These are phyloP conservation scores for Numenius arquata DNA, from an alignment of 2,113 vertebrate genomes.

Conservation along the genomic window DNA sequence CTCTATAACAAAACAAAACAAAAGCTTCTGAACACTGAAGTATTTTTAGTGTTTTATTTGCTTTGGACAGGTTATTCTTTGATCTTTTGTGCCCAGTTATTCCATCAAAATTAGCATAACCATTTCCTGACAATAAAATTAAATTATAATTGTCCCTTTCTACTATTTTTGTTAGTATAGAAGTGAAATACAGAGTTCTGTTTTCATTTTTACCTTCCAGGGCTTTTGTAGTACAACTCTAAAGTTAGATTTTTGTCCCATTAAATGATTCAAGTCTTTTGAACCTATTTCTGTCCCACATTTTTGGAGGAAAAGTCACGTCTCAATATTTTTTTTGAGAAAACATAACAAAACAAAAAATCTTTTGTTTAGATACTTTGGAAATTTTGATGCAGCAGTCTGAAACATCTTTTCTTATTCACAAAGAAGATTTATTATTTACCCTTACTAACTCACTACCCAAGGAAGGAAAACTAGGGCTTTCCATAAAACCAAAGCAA, in stretches of 20 bases:
- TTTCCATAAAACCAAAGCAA: not conserved
- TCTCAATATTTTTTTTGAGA: not conserved
- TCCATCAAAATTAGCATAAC: constrained; percentile 21
- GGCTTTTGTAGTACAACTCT: not conserved
- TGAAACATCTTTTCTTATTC: not conserved
- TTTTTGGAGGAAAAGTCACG: not conserved
- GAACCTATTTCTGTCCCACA: not conserved
- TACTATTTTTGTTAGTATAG: not conserved
- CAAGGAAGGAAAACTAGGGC: not conserved
- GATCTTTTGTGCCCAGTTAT: not conserved
- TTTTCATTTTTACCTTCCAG: not conserved
- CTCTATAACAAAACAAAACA: not conserved
- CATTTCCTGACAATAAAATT: not conserved
- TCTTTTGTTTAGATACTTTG: not conserved
- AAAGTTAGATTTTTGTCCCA: not conserved
- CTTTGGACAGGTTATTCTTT: not conserved
- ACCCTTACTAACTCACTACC: not conserved
- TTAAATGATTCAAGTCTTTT: not conserved
- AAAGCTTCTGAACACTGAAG: not conserved
- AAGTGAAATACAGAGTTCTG: not conserved
- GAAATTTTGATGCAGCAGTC: not conserved
- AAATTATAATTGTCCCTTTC: not conserved
- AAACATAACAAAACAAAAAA: not conserved
- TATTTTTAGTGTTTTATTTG: not conserved
- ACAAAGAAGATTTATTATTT: not conserved